Base-by-base conservation (phyloP, 53 echinoderm and acorn worm genomes). In the Temnopleurus reevesii region DNA sequence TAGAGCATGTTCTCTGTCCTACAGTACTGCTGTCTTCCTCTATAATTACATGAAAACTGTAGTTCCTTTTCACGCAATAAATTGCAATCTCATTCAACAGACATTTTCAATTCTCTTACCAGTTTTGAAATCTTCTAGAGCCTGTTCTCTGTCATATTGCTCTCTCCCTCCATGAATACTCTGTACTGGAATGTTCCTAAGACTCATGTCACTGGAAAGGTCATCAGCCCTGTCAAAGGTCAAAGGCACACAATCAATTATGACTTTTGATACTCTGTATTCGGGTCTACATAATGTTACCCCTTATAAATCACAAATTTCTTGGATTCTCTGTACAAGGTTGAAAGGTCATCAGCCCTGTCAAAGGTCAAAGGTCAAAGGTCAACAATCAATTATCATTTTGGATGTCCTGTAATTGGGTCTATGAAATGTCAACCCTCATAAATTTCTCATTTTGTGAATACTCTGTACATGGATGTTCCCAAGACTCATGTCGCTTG, bases 91-190 rank as follows among this genome's bases (percentile, higher is more conserved):
- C n/a, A n/a, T n/a, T n/a, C n/a, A n/a, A n/a, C n/a, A n/a, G n/a
- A n/a, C n/a, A n/a, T n/a, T n/a, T n/a, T n/a, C n/a, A n/a, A n/a
- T n/a, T 33, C 18, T 21, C 60, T 76, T 47, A 95, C 98, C 92
- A 30, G 90, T 89, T 90, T 93, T 95, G 93, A 97, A 97, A 12
- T 97, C 95, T 9, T 93, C 89, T 12, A 97, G 79, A 0, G 98
- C 98, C 55, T 93, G 93, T 54, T 97, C 98, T 49, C 98, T 90
- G 94, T 97, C 98, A 4, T 63, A 76, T 58, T 97, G 98, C 76
- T 97, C 98, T 53, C 98, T 85, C 46, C 90, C 95, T 4, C 98
- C 98, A 89, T 97, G 98, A 61, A 97, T 97, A 87, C 95, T 93
- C 77, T 97, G 95, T 1, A 95, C 92, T 2, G 93, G 51, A 1